Base-by-base conservation (phyloP, 2,888 invertebrate species). In the Synergus japonicus region DNA sequence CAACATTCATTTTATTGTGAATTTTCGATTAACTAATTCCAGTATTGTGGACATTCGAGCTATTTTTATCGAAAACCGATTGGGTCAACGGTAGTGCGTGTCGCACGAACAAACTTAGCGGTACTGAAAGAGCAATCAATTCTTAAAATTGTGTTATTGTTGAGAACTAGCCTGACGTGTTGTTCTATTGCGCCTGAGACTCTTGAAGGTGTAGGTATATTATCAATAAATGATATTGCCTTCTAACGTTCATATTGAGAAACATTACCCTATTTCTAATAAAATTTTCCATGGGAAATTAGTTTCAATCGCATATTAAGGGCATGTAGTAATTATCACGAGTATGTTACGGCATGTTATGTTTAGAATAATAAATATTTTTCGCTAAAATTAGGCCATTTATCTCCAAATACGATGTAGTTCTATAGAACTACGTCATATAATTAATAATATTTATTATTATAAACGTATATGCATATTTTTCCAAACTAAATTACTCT, bases 21-120 rank as follows among this genome's bases (percentile, higher is more conserved):
- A n/a, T n/a, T 8, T 54, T n/a, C 54, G 8, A 8, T 1, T 8
- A 54, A n/a, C 15, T 46, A 29, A 49, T 69, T 69, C 2, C 29
- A 54, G 18, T 15, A 49, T 54, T 69, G 49, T n/a, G 49, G 69
- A 49, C 69, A 69, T 37, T 69, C 9, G 69, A 69, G 46, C 69
- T 69, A 69, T 54, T 69, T 54, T 29, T 69, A 49, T 69, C 49
- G 37, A 69, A 29, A 69, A 69, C 37, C 22, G 7, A 69, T 69
- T 69, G 15, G 18, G 44, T 43, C 13, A 22, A 37, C 9, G 15
- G 22, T 43, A 49, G 69, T 12, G 49, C 46, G 29, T 37, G 69
- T 54, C 69, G 46, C 67, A 46, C 22, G 22, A 29, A 29, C 29
- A 29, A 46, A 46, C 46, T 46, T 67, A 69, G 29, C 29, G n/a